Evolutionary conservation across 1,140 invertebrate genomes (phyloP).

Genomic region (Drosophila ercepeae): DNA sequence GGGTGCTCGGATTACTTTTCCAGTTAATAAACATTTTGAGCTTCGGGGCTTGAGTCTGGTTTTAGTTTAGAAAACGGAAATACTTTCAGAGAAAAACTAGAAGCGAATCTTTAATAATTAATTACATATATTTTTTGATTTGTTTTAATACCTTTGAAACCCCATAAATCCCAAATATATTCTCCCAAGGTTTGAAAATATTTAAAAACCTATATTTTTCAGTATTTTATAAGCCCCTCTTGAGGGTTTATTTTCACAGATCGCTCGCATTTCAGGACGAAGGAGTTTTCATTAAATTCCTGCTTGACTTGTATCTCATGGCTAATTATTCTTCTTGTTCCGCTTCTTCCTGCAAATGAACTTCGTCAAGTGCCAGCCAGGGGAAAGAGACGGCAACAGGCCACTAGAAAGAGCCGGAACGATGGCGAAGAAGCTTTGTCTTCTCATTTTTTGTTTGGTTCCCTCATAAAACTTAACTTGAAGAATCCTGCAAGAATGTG

Average conservation of each 20-base stretch:
- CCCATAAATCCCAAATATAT: too few species aligned
- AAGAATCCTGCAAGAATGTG: conserved; percentile 24
- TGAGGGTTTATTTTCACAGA: conserved; percentile 8
- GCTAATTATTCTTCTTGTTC: conserved; percentile 48
- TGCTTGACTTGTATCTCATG: conserved; percentile 44
- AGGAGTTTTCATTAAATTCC: conserved; percentile 35
- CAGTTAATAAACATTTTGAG: not conserved
- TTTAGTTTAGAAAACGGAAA: not conserved
- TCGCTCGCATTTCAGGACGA: conserved; percentile 14
- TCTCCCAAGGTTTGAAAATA: too few species aligned
- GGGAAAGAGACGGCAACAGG: not conserved
- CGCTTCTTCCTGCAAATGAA: conserved; percentile 39
- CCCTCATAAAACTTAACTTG: conserved; percentile 54
- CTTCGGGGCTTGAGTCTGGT: not conserved
- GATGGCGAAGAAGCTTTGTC: conserved; percentile 12
- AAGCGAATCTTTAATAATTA: too few species aligned
- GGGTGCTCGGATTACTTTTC: not conserved
- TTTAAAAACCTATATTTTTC: too few species aligned
- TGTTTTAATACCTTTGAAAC: too few species aligned
- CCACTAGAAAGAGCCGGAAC: not conserved
- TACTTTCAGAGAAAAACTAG: not conserved
- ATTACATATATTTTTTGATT: too few species aligned
- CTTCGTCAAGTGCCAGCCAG: conserved; percentile 21
- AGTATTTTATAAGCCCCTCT: too few species aligned
- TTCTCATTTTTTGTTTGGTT: conserved; percentile 35